Conservation (phyloP, 2,113 vertebrate species). For the Salvelinus fontinalis region DNA sequence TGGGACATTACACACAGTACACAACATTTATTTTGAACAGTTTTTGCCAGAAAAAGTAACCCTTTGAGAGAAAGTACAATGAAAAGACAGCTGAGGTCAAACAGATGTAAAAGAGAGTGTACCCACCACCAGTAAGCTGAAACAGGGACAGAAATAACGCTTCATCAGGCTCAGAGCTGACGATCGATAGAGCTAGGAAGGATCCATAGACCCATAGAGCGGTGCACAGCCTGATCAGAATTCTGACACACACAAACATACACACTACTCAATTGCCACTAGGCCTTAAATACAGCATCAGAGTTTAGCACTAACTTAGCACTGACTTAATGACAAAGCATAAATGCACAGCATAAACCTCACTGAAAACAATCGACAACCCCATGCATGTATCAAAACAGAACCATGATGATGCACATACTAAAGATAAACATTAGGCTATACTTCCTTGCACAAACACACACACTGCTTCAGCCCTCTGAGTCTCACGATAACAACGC, state of each 20-base stretch:
- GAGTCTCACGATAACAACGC: conserved; percentile 20
- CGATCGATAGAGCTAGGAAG: conserved; percentile 70
- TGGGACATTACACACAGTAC: no score
- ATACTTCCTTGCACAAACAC: neutral
- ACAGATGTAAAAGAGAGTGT: conserved; percentile 22
- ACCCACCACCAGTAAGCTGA: conserved; percentile 82
- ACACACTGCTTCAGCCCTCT: conserved; percentile 22
- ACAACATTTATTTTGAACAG: no score
- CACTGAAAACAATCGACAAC: neutral
- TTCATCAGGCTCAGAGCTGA: conserved; percentile 80
- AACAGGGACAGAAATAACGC: conserved; percentile 80
- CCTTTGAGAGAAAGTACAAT: neutral
- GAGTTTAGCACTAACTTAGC: neutral
- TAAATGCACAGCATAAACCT: conserved; percentile 2
- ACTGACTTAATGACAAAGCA: neutral
- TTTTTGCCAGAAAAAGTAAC: no score
- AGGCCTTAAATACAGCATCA: neutral
- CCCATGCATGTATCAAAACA: neutral
- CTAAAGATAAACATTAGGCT: neutral
- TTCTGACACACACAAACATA: conserved; percentile 28
- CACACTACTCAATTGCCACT: conserved; percentile 8
- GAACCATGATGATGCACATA: neutral
- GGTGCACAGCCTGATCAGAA: conserved; percentile 15
- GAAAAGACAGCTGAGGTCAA: neutral
- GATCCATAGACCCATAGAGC: conserved; percentile 11